Evolutionary conservation across 1,140 invertebrate genomes (phyloP).

Genomic region (Neodiprion virginianus): DNA sequence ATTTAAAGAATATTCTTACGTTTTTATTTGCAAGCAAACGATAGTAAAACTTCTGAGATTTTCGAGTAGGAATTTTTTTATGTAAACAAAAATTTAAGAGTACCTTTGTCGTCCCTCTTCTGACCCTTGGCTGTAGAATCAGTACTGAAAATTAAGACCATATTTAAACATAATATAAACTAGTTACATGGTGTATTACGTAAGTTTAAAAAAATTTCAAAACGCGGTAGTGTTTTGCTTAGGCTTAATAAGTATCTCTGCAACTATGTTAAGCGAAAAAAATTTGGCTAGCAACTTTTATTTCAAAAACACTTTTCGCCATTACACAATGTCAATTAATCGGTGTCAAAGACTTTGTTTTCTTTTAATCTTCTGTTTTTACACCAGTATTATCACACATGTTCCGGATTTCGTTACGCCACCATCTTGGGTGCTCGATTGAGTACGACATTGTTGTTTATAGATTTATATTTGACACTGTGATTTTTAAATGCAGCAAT

Average conservation of each 20-base stretch:
- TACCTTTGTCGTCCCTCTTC: conserved; percentile 60
- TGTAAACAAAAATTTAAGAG: neutral
- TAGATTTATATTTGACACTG: too few relatives aligned
- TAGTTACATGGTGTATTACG: neutral
- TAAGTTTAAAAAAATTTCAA: conserved; percentile 21
- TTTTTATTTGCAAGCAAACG: too few relatives aligned
- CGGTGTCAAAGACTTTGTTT: neutral
- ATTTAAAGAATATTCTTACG: neutral
- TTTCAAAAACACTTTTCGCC: too few relatives aligned
- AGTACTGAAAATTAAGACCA: conserved; percentile 48
- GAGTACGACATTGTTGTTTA: too few relatives aligned
- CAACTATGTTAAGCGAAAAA: conserved; percentile 57
- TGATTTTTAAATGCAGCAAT: too few relatives aligned
- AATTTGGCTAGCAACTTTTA: conserved; percentile 59
- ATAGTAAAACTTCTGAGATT: too few relatives aligned
- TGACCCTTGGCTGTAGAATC: conserved; percentile 51
- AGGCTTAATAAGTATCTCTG: conserved; percentile 56
- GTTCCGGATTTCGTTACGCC: neutral
- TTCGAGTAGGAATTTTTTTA: too few relatives aligned
- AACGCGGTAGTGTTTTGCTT: conserved; percentile 27
- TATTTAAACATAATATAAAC: conserved; percentile 23
- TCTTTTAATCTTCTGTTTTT: neutral
- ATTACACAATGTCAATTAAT: too few relatives aligned
- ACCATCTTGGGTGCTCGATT: too few relatives aligned
- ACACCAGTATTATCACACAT: neutral